Evolutionary conservation across 2,888 invertebrate species (phyloP), one percentile per base, ranked within the genome.

Genomic region (Panopea generosa): DNA sequence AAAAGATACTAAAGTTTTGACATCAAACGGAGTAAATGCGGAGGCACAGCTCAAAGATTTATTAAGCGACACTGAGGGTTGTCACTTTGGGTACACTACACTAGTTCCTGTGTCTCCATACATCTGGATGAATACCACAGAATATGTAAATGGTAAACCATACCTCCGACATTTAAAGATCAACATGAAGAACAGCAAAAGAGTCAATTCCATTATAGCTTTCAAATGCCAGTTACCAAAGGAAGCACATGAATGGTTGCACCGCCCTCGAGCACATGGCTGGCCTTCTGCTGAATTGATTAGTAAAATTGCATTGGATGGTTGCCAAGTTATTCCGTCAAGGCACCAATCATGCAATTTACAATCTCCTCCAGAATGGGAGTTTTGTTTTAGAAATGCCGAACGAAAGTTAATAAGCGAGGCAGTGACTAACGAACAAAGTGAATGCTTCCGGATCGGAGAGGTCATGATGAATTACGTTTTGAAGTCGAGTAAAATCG

Each of bases 201-300:
- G 4, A 0, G n/a, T n/a, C n/a, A 9, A 60, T 7, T 16, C 16
- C 7, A 60, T 2, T 4, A 22, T 61, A 14, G 50, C 61, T 1
- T 61, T 61, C 27, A n/a, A 26, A 33, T 33, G 49, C 18, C 29
- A 24, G 4, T 16, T 49, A 11, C 61, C 61, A 6, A 22, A 29
- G 9, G 24, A 22, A 11, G 61, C 33, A 4, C 1, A 14, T n/a
- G 61, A 61, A 27, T 61, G 61, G 61, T 29, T 61, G 33, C 33
- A 29, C 1, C 49, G 61, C 9, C 29, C 47, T 7, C 27, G 61
- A 9, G 9, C 6, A 14, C 27, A 18, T 26, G 18, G 22, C 6
- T 61, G 61, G 61, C 61, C 61, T 18, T 29, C 61, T 14, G 26
- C 4, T 9, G 33, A 14, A 0, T 27, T 61, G 16, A 38, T 61